These are phyloP conservation scores for Pituophis catenifer DNA, from an alignment of 2,113 vertebrate genomes.

Conservation along the genomic window DNA sequence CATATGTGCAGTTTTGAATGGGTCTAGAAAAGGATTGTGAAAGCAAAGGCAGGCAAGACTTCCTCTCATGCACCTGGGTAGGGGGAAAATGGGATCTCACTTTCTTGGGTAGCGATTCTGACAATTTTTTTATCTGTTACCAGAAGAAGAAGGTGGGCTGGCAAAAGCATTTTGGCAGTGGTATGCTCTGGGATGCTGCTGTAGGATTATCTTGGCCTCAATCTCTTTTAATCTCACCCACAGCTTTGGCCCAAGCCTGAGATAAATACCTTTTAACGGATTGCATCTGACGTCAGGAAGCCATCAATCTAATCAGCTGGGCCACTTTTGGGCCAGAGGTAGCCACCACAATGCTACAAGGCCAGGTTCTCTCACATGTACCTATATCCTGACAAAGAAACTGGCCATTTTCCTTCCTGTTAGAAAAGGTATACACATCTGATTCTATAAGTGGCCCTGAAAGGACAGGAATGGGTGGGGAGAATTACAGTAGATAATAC, in stretches of 20 bases:
- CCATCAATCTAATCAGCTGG: slow-evolving; percentile 68
- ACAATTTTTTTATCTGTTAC: slow-evolving; percentile 11
- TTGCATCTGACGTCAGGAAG: slow-evolving; percentile 69
- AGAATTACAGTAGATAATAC: not conserved
- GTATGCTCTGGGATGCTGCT: slow-evolving; percentile 58
- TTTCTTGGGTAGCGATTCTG: not conserved
- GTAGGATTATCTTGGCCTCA: slow-evolving; percentile 71
- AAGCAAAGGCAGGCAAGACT: not conserved
- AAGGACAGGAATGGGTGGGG: accelerated
- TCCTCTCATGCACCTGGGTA: not conserved
- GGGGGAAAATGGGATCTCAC: not conserved
- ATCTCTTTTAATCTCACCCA: slow-evolving; percentile 69
- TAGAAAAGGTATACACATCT: not conserved
- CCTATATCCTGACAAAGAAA: not conserved
- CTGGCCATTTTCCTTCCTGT: not conserved
- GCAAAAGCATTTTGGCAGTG: slow-evolving; percentile 62
- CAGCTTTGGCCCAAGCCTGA: slow-evolving; percentile 65
- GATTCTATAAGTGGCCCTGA: accelerated
- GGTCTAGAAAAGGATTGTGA: not conserved
- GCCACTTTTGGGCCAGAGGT: slow-evolving; percentile 54
- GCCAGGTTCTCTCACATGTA: not conserved
- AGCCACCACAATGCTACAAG: slow-evolving; percentile 23
- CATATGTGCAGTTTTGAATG: slow-evolving; percentile 8
- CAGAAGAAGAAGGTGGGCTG: slow-evolving; percentile 15
- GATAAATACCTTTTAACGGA: slow-evolving; percentile 72